Evolutionary conservation across 2,113 vertebrate genomes (phyloP).

Genomic region (Sarotherodon lohbergeri): DNA sequence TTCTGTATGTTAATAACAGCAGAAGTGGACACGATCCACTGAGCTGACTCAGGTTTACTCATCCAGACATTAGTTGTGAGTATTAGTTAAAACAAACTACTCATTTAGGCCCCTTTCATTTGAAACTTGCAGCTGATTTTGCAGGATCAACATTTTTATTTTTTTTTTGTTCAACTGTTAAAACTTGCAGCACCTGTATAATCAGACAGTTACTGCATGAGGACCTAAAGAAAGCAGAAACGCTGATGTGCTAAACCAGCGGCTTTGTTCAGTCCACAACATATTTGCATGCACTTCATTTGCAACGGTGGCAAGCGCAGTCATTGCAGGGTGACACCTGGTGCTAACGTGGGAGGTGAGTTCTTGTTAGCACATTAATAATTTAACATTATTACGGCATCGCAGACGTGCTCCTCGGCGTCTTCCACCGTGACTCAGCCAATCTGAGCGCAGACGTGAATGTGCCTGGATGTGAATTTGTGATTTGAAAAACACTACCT

Average conservation of each 20-base stretch:
- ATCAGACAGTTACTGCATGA: not conserved
- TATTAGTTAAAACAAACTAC: not conserved
- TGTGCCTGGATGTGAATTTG: not conserved
- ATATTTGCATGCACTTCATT: too few species aligned
- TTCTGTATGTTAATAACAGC: not conserved
- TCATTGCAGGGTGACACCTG: not conserved
- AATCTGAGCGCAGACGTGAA: not conserved
- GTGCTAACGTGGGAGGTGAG: not conserved
- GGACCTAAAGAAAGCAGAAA: not conserved
- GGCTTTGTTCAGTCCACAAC: not conserved
- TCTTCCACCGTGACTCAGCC: not conserved
- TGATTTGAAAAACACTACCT: conserved; percentile 12
- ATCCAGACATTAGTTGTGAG: not conserved
- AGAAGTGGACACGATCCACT: not conserved
- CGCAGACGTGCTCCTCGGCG: not conserved
- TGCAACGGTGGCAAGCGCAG: not conserved
- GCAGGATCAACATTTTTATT: not conserved
- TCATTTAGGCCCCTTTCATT: not conserved
- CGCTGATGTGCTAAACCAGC: not conserved
- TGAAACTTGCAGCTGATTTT: not conserved
- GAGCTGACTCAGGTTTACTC: not conserved
- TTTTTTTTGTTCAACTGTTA: not conserved
- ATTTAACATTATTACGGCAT: not conserved
- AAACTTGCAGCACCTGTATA: not conserved
- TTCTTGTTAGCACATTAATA: not conserved